phyloP scores from a whole-genome alignment of 2,797 vertebrate genomes.

The Arrhamphus sclerolepis region DNA sequence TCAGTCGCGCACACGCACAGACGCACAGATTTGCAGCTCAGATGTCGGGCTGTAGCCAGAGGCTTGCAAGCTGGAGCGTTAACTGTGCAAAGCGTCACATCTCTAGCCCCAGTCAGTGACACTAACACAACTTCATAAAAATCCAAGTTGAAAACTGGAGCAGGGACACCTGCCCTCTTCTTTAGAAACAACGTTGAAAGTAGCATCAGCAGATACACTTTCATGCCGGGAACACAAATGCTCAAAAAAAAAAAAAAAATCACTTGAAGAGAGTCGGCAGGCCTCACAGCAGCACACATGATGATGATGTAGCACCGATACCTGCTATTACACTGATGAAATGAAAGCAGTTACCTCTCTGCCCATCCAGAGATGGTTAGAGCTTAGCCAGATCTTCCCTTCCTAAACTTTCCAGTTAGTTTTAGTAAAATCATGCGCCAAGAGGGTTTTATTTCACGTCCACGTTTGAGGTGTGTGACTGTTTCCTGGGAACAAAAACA shows the following conservation, averaged over 20 bases:
- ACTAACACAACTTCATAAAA: slow-evolving; percentile 69
- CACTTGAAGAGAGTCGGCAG: slow-evolving; percentile 46
- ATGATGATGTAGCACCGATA: slow-evolving; percentile 36
- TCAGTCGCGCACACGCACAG: slow-evolving; percentile 56
- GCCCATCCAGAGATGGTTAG: slow-evolving; percentile 26
- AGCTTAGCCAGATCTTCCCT: slow-evolving; percentile 4
- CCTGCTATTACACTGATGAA: slow-evolving; percentile 41
- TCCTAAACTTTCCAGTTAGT: slow-evolving; percentile 16
- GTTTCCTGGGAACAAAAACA: neutral
- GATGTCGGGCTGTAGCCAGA: slow-evolving; percentile 77
- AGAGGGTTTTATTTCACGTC: slow-evolving; percentile 10
- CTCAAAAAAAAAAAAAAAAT: slow-evolving; percentile 28
- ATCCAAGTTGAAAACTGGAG: slow-evolving; percentile 50
- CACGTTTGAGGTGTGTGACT: slow-evolving; percentile 2
- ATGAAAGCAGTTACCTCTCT: slow-evolving; percentile 17
- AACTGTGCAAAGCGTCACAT: slow-evolving; percentile 74
- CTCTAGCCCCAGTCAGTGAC: slow-evolving; percentile 69
- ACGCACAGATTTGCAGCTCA: slow-evolving; percentile 76
- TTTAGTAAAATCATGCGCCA: slow-evolving; percentile 3
- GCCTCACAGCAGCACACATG: slow-evolving; percentile 50
- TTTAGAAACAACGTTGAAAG: slow-evolving; percentile 45
- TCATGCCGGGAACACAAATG: slow-evolving; percentile 52
- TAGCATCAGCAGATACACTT: slow-evolving; percentile 58
- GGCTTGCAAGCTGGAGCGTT: slow-evolving; percentile 80
- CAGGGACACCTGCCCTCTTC: slow-evolving; percentile 67